phyloP scores from a whole-genome alignment of 2,113 vertebrate genomes.

The Pelodiscus sinensis region DNA sequence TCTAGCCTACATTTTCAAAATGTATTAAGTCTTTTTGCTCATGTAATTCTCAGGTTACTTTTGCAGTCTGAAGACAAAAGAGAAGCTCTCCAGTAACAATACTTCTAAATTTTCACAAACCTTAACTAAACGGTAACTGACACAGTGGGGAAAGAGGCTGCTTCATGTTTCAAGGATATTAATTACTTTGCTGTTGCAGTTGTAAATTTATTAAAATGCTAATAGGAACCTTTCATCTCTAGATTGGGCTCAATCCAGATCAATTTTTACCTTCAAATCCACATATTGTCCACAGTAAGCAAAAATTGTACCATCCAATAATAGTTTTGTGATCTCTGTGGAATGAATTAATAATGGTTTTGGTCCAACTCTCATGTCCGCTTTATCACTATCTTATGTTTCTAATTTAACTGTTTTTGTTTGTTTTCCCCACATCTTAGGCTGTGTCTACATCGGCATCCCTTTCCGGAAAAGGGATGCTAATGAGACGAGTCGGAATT shows the following conservation, averaged over 20 bases:
- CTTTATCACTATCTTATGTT: not conserved
- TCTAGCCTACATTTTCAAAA: not conserved
- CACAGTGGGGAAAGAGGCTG: not conserved
- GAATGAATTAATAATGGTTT: slow-evolving; percentile 42
- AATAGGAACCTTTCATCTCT: slow-evolving; percentile 6
- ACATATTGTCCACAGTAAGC: slow-evolving; percentile 35
- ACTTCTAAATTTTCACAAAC: not conserved
- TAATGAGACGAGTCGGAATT: no score
- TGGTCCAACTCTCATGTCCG: not conserved
- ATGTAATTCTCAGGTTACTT: not conserved
- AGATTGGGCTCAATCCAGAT: slow-evolving; percentile 40
- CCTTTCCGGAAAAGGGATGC: no score
- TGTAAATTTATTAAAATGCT: slow-evolving; percentile 19
- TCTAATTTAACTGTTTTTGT: not conserved
- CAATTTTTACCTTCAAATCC: slow-evolving; percentile 4
- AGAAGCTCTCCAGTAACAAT: not conserved
- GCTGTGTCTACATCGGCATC: no score
- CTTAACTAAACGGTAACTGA: not conserved
- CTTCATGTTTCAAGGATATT: not conserved
- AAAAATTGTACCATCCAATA: slow-evolving; percentile 45
- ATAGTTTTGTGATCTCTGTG: slow-evolving; percentile 19
- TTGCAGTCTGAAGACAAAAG: not conserved
- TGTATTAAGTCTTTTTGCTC: not conserved
- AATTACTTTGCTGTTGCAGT: not conserved
- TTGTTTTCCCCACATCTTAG: not conserved